Conservation (phyloP, 2,797 vertebrate species). For the Pygocentrus nattereri region DNA sequence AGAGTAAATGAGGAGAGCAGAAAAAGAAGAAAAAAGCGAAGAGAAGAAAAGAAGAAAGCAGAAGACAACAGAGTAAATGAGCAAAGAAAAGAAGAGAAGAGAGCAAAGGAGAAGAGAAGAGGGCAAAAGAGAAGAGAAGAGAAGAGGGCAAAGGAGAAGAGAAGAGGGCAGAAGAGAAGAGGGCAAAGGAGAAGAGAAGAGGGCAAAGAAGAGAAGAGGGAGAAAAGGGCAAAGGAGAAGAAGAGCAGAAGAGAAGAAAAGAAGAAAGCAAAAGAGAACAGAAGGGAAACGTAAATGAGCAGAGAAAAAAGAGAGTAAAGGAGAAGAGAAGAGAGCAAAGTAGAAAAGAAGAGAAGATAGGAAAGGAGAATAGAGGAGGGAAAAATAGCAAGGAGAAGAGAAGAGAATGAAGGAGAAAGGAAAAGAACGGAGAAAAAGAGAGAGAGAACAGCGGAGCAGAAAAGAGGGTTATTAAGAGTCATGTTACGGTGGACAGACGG, state of each 20-base stretch:
- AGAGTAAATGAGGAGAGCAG: no score
- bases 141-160: background rate
- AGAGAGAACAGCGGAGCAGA: background rate
- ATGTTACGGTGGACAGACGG: conserved; percentile 20
- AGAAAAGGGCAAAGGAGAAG: background rate
- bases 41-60: no score
- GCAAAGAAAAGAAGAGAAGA: no score
- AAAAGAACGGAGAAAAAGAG: background rate
- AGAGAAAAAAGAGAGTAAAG: background rate
- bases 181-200: conserved; percentile 23
- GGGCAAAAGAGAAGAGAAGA: background rate
- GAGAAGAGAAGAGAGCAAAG: background rate
- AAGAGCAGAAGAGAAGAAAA: conserved; percentile 27
- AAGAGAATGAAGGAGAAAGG: background rate
- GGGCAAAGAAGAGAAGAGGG: background rate
- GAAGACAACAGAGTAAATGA: no score
- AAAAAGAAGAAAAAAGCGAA: no score
- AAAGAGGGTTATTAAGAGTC: background rate
- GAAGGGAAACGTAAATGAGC: background rate
- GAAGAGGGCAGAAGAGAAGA: background rate
- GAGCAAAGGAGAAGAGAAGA: no score
- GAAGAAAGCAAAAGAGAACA: conserved; percentile 24
- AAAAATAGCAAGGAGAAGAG: background rate
- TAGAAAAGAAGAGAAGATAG: no score
- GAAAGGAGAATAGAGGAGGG: background rate